phyloP scores from a whole-genome alignment of 1,140 invertebrate species.

The Cherax destructor region DNA sequence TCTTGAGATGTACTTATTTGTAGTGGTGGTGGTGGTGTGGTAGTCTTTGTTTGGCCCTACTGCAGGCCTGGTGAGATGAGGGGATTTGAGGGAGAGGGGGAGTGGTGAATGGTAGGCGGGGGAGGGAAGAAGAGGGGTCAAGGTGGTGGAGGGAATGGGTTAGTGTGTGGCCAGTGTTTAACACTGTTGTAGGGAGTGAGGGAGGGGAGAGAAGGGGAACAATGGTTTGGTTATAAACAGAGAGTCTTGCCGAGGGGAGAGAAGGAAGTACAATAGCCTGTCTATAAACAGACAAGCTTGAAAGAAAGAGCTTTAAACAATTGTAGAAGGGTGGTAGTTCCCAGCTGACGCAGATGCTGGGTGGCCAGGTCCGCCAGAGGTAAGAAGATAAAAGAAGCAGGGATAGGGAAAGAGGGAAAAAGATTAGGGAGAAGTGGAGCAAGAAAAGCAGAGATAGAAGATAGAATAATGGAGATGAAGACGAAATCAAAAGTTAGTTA shows the following conservation, averaged over 20 bases:
- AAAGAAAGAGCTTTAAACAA: conserved; percentile 42
- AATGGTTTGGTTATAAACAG: too few species aligned
- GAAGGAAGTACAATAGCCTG: conserved; percentile 5
- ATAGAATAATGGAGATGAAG: neutral
- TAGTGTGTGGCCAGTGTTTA: neutral
- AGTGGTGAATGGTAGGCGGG: neutral
- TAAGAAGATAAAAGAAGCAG: conserved; percentile 12
- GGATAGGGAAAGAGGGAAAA: conserved; percentile 36
- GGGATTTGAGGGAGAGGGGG: conserved; percentile 9
- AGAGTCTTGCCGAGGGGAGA: neutral
- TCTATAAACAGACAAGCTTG: conserved; percentile 6
- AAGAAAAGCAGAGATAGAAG: neutral
- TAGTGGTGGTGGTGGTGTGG: neutral
- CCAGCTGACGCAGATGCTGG: neutral
- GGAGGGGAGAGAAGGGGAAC: conserved; percentile 1
- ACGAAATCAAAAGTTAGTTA: too few species aligned
- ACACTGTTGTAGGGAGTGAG: neutral
- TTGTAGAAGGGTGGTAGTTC: neutral
- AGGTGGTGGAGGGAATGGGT: neutral
- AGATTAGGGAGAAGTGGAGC: conserved; percentile 18
- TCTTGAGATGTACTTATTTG: neutral
- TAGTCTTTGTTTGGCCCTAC: neutral
- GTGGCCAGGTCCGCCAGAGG: conserved; percentile 16
- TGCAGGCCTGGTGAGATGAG: neutral
- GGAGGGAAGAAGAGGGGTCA: neutral